A percentile compares a stretch with the other conserved stretches of the same genome.
Evolutionary conservation across 2,113 vertebrate genomes (phyloP).

Genomic region (Myanophis thanlyinensis): DNA sequence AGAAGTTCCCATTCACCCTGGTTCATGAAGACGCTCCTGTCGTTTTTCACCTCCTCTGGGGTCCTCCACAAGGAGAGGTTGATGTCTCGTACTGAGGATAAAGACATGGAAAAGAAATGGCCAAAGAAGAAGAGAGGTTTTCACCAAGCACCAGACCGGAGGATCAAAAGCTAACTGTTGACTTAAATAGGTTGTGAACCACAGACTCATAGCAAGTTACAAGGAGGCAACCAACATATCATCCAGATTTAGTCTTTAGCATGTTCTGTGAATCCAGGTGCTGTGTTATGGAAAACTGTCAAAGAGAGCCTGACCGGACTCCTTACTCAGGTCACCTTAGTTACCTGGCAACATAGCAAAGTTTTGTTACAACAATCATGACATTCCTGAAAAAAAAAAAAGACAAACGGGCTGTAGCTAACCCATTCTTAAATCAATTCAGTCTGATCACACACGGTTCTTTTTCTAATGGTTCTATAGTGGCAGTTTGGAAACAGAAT

Average conservation of each 20-base stretch:
- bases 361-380: neutral
- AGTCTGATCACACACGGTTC: neutral
- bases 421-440: neutral
- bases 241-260: neutral
- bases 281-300: neutral
- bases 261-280: neutral
- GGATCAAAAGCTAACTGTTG: neutral
- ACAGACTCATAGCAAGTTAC: neutral
- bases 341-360: neutral
- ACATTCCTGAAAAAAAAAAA: neutral
- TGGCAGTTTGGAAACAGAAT: neutral
- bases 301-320: neutral
- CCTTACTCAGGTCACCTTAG: neutral
- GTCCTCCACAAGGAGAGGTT: slow-evolving; percentile 92
- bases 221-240: neutral
- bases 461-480: neutral
- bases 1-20: slow-evolving; percentile 98
- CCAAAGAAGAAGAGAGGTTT: neutral
- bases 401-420: neutral
- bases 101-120: neutral
- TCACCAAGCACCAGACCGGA: neutral
- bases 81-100: slow-evolving; percentile 86
- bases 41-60: slow-evolving; percentile 84
- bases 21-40: slow-evolving; percentile 93
- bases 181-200: neutral